These are phyloP conservation scores for Berghia stephanieae DNA, from an alignment of 1,140 invertebrate species.

Conservation along the genomic window DNA sequence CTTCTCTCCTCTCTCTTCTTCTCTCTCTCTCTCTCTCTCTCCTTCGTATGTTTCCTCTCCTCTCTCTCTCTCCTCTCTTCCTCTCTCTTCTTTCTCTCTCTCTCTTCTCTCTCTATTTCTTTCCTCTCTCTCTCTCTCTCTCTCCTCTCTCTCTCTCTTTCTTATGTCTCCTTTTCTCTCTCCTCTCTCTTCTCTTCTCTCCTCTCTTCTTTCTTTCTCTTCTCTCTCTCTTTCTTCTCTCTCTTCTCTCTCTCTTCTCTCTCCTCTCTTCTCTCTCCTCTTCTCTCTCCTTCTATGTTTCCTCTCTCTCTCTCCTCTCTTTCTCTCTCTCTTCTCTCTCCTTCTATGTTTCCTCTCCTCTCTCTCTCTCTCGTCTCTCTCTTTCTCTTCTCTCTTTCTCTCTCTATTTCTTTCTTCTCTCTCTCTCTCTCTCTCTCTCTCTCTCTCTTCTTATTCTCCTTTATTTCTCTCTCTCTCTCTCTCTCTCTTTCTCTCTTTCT, in stretches of 20 bases:
- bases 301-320: neutral
- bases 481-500: neutral
- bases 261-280: neutral
- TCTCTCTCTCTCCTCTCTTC: neutral
- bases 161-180: neutral
- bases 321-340: neutral
- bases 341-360: neutral
- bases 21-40: neutral
- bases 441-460: neutral
- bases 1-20: too few relatives aligned
- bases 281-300: neutral
- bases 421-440: neutral
- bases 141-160: neutral
- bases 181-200: neutral
- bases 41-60: neutral
- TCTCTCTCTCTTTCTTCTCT: neutral
- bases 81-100: neutral
- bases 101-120: neutral
- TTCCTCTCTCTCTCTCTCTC: constrained; percentile 10
- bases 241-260: neutral
- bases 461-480: constrained; percentile 2
- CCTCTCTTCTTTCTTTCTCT: neutral
- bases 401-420: neutral
- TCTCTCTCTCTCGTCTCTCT: neutral
- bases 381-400: constrained; percentile 10